Evolutionary conservation across 2,113 vertebrate genomes (phyloP).

Genomic region (Vulpes ferrilata): DNA sequence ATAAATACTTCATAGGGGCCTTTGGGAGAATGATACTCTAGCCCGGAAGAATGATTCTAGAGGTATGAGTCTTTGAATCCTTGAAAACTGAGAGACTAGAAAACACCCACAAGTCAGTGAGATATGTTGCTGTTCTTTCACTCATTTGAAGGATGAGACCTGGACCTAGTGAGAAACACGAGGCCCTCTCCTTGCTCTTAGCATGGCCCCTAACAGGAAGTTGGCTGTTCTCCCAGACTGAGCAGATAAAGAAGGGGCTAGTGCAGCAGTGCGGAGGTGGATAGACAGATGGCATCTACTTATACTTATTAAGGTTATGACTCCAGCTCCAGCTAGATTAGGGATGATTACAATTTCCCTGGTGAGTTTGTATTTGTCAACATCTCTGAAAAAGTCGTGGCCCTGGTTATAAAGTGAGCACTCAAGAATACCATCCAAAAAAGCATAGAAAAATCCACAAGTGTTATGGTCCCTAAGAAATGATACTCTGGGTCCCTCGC

Average conservation of each 20-base stretch:
- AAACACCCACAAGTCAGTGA: neutral
- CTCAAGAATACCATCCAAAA: neutral
- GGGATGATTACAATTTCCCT: slow-evolving; percentile 71
- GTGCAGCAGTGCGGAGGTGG: slow-evolving; percentile 30
- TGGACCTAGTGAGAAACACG: neutral
- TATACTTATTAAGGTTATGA: slow-evolving; percentile 80
- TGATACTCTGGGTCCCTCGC: neutral
- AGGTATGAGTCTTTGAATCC: neutral
- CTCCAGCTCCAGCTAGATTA: slow-evolving; percentile 71
- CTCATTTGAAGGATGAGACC: slow-evolving; percentile 34
- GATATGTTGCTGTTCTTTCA: neutral
- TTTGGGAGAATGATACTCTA: neutral
- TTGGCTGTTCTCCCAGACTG: slow-evolving; percentile 69
- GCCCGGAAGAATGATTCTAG: neutral
- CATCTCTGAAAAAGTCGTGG: slow-evolving; percentile 58
- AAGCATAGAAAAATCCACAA: neutral
- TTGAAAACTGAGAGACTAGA: neutral
- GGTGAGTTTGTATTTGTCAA: slow-evolving; percentile 70
- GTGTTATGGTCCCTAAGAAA: neutral
- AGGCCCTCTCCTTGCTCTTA: slow-evolving; percentile 54
- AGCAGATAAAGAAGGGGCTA: slow-evolving; percentile 68
- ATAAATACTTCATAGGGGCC: neutral
- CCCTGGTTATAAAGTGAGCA: neutral
- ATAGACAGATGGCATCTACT: slow-evolving; percentile 80
- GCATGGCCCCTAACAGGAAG: slow-evolving; percentile 65